Base-by-base conservation (phyloP, 2,797 vertebrate species). In the Esox masquinongy region DNA sequence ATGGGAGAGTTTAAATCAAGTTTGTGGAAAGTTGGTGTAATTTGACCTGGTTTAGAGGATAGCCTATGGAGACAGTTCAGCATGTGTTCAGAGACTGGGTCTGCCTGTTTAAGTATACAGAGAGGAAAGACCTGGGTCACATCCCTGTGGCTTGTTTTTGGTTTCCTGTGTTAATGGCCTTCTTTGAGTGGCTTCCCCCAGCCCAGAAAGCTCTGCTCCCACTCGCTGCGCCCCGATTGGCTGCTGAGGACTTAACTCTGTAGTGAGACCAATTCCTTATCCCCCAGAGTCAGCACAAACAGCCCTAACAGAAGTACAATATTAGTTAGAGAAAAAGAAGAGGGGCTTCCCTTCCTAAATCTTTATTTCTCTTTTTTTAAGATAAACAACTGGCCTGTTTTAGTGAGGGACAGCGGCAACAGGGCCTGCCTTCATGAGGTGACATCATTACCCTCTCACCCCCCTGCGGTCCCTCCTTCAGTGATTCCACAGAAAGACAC, bases 61-160 rank as follows among this genome's bases (percentile, higher is more conserved):
- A 72, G 78, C 83, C 64, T 53, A 70, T 73, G 70, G 75, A 88
- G 79, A 91, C 85, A 91, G 88, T 85, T 77, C 77, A 69, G 83
- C 79, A 82, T 81, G 87, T 90, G 86, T 85, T 82, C 79, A 75
- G 82, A 75, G 75, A 22, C n/a, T 19, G 76, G 61, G 51, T 61
- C 76, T 61, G 17, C 19, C 61, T 64, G 61, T 64, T 26, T 24
- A 29, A 17, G 68, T 16, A 26, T 24, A 24, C 22, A 2, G n/a
- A 22, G 68, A 47, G 39, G 39, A n/a, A 69, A 34, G 79, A 74
- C 59, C 51, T 67, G 47, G 50, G 31, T 83, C 73, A 79, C 77
- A 78, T 86, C 70, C 75, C 63, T 34, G 78, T 71, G 5, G 36
- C 82, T 80, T 83, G 31, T 67, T 72, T 78, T 72, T 59, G 77